These are phyloP conservation scores for Botia almorhae DNA, from an alignment of 2,797 vertebrate species.

Conservation along the genomic window DNA sequence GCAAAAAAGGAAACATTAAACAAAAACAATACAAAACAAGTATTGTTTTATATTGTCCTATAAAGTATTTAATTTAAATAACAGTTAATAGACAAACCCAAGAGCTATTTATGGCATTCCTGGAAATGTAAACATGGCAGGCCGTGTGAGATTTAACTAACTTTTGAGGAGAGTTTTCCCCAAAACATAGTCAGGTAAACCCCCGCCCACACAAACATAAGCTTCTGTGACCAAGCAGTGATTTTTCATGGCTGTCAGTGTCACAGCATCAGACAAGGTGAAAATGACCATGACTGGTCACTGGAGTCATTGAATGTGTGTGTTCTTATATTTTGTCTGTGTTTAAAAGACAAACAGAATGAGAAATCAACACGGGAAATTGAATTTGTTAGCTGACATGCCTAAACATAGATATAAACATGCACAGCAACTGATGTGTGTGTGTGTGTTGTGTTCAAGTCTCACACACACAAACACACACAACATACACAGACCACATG, in stretches of 20 bases:
- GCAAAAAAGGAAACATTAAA: too few relatives aligned
- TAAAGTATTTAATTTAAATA: too few relatives aligned
- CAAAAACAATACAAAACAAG: too few relatives aligned
- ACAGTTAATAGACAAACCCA: too few relatives aligned
- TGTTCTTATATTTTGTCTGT: constrained; percentile 19
- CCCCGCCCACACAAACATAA: too few relatives aligned
- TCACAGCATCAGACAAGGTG: neutral
- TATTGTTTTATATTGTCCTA: too few relatives aligned
- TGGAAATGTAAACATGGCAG: too few relatives aligned
- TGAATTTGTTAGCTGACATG: constrained; percentile 35
- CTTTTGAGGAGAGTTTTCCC: too few relatives aligned
- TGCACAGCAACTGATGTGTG: constrained; percentile 12
- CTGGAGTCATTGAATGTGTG: constrained; percentile 57
- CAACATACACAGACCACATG: constrained; percentile 66
- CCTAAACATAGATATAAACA: constrained; percentile 16
- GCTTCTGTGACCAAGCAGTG: neutral
- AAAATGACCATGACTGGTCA: constrained; percentile 38
- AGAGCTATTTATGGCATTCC: too few relatives aligned
- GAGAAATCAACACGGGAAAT: constrained; percentile 55
- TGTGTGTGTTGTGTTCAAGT: constrained; percentile 7
- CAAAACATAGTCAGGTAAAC: too few relatives aligned
- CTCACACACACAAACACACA: too few relatives aligned
- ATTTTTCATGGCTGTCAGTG: neutral
- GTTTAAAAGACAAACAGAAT: constrained; percentile 38
- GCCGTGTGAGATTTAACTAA: too few relatives aligned